Evolutionary conservation across 2,113 vertebrate genomes (phyloP).

Genomic region (Felis chaus): DNA sequence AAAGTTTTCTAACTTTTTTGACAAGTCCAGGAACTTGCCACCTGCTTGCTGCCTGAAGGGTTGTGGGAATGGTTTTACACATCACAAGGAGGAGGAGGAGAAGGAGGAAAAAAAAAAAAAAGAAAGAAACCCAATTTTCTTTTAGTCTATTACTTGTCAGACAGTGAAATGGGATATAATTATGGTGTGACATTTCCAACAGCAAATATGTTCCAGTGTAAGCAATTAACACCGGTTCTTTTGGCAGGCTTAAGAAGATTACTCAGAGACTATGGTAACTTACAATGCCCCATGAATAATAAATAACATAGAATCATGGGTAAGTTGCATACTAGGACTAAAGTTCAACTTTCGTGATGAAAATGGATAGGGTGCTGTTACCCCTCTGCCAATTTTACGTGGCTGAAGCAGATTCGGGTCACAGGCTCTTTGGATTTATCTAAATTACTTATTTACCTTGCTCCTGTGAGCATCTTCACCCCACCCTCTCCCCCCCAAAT

Average conservation of each 20-base stretch:
- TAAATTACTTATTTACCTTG: slow-evolving; percentile 56
- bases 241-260: slow-evolving; percentile 83
- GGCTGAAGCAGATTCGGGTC: not conserved
- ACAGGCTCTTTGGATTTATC: not conserved
- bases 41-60: slow-evolving; percentile 23
- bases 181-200: slow-evolving; percentile 84
- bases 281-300: slow-evolving; percentile 76
- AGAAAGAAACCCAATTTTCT: slow-evolving; percentile 78
- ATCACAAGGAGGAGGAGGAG: slow-evolving; percentile 38
- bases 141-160: slow-evolving; percentile 80
- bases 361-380: slow-evolving; percentile 38
- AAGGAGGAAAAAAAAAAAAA: not conserved
- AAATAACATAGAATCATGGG: slow-evolving; percentile 51
- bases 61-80: slow-evolving; percentile 36
- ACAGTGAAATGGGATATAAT: slow-evolving; percentile 80
- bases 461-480: not conserved
- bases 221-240: slow-evolving; percentile 83
- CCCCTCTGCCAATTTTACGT: slow-evolving; percentile 1
- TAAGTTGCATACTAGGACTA: slow-evolving; percentile 31
- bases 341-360: slow-evolving; percentile 63
- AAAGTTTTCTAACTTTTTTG: slow-evolving; percentile 48
- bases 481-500: too few species aligned
- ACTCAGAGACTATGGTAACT: slow-evolving; percentile 71
- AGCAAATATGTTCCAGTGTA: slow-evolving; percentile 82
- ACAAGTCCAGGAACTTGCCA: slow-evolving; percentile 57